Evolutionary conservation across 2,113 vertebrate genomes (phyloP).

Genomic region (Jacana jacana): DNA sequence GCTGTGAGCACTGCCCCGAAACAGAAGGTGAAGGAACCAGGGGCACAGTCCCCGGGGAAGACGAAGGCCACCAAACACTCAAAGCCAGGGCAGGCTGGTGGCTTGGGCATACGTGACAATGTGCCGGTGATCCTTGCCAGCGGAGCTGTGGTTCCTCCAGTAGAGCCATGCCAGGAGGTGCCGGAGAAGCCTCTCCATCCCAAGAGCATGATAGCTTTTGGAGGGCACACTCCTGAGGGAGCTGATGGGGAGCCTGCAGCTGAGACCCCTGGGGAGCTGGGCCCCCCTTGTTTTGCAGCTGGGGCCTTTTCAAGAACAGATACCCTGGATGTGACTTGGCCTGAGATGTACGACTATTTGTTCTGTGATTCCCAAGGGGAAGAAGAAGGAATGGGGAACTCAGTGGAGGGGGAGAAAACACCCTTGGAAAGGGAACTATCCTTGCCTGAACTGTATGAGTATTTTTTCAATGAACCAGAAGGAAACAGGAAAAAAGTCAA

Average conservation of each 20-base stretch:
- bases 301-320: neutral
- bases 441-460: conserved; percentile 87
- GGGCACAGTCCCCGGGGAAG: neutral
- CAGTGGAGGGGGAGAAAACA: neutral
- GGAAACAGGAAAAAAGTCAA: conserved; percentile 27
- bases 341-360: conserved; percentile 88
- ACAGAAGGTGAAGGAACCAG: neutral
- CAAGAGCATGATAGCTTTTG: fast-evolving
- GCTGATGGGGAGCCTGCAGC: neutral
- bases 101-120: neutral
- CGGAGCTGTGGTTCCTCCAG: fast-evolving
- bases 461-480: conserved; percentile 80
- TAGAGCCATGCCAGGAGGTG: neutral
- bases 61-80: neutral
- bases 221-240: neutral
- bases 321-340: conserved; percentile 71
- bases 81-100: neutral
- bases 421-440: conserved; percentile 54
- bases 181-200: neutral
- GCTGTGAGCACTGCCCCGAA: fast-evolving
- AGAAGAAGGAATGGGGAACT: neutral
- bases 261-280: neutral
- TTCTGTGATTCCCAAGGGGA: conserved; percentile 77
- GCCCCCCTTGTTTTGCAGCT: neutral
- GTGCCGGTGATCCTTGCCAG: neutral